Base-by-base conservation (phyloP, 1,140 invertebrate genomes). In the Xylocopa sonorina region DNA sequence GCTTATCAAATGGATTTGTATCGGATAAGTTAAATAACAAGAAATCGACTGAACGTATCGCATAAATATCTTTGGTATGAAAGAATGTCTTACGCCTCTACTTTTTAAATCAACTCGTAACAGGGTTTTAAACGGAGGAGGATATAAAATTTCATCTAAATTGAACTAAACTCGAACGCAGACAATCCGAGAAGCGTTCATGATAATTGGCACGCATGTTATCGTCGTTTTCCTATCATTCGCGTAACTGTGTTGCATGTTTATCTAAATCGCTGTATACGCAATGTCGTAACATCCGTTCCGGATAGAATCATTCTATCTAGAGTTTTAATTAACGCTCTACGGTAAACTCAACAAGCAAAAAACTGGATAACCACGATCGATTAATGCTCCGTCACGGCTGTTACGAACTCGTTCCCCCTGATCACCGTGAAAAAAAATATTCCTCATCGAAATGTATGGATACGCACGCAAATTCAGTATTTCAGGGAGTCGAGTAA, bases 261-360 rank as follows among this genome's bases (percentile, higher is more conserved):
- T 66, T 75, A 55, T 75, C 60, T 27, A 1, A 48, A 51, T 18
- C n/a, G 27, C 27, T 41, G n/a, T n/a, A 24, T 46, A 38, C 16
- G 2, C 4, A 16, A 66, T 75, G 48, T 75, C 38, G 73, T 67
- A 76, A 76, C 50, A 76, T 67, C 73, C 73, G 63, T 55, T 57
- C 38, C 41, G 10, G 38, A 67, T 76, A 46, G 43, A 51, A 67
- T 57, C n/a, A 24, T 46, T n/a, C 62, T 24, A 21, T 57, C 12
- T 24, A 32, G 38, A 71, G 38, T 73, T 73, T 73, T 62, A 73
- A 50, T 38, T 50, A 62, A 57, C 29, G 32, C 64, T n/a, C 9
- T 27, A 50, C 32, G 68, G 18, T 46, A 71, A 69, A 55, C 41
- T 3, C 27, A 38, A 55, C 27, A 41, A 71, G 46, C 32, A 50